Evolutionary conservation across 2,888 invertebrate genomes (phyloP).

Genomic region (Mayetiola destructor): DNA sequence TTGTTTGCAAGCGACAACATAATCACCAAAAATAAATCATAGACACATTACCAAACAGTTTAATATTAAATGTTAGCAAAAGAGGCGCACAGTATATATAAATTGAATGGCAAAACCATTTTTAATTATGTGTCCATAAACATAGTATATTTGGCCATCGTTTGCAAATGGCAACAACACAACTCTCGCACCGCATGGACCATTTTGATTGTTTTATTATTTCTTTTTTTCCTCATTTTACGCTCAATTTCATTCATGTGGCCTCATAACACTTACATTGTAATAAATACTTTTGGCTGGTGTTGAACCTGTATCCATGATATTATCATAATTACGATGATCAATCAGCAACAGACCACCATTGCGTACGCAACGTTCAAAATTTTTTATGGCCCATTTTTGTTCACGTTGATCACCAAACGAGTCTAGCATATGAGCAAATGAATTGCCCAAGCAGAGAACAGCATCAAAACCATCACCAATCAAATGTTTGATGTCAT

Average conservation of each 20-base stretch:
- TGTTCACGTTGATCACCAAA: constrained; percentile 66
- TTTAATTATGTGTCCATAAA: too few species aligned
- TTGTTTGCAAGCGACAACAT: too few species aligned
- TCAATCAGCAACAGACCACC: constrained; percentile 75
- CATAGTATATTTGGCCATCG: too few species aligned
- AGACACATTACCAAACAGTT: too few species aligned
- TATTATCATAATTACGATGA: constrained; percentile 77
- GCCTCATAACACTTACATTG: constrained; percentile 49
- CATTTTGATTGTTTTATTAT: too few species aligned
- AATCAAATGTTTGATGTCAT: constrained; percentile 49
- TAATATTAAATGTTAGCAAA: too few species aligned
- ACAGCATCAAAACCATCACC: constrained; percentile 70
- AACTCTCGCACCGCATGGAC: too few species aligned
- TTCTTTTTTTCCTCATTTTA: neutral
- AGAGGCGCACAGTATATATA: neutral
- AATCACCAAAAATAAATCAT: too few species aligned
- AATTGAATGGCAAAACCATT: neutral
- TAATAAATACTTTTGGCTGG: constrained; percentile 78
- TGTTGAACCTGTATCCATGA: constrained; percentile 58
- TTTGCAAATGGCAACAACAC: too few species aligned
- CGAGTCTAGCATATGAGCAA: constrained; percentile 73
- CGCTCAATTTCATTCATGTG: neutral
- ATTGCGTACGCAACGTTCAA: constrained; percentile 67
- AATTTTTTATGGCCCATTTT: constrained; percentile 62
- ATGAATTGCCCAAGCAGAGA: constrained; percentile 79